These are phyloP conservation scores for Scolopax bukidnonensis DNA, from an alignment of 2,797 vertebrate genomes.

Conservation along the genomic window DNA sequence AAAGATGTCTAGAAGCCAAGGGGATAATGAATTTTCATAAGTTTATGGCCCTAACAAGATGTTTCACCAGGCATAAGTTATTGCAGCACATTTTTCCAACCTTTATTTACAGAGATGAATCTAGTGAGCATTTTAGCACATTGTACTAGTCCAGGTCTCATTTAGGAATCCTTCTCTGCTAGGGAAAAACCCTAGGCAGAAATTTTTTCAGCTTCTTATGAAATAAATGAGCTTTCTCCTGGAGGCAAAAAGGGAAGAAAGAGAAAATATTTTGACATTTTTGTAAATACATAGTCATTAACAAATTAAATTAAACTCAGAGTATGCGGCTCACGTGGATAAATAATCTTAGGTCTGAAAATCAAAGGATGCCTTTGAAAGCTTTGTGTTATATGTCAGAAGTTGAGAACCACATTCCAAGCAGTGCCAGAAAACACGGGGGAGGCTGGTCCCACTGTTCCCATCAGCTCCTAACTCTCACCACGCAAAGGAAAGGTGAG, in stretches of 20 bases:
- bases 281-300: not conserved
- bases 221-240: not conserved
- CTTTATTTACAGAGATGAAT: not conserved
- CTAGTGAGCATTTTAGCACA: not conserved
- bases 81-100: not conserved
- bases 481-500: not conserved
- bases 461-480: not conserved
- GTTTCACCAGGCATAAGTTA: not conserved
- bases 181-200: not conserved
- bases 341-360: not conserved
- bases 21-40: not conserved
- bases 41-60: not conserved
- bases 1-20: not conserved
- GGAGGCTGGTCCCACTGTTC: not conserved
- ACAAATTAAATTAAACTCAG: not conserved
- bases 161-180: not conserved
- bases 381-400: not conserved
- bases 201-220: not conserved
- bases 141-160: not conserved
- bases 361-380: not conserved
- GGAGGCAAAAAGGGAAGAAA: not conserved
- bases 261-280: not conserved
- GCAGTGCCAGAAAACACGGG: not conserved
- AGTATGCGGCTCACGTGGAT: fast-evolving
- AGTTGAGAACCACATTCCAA: not conserved